Percentiles rank a stretch among this genome's conserved stretches.
phyloP scores from a whole-genome alignment of 2,797 vertebrate genomes.

The Sebastes iracundus region DNA sequence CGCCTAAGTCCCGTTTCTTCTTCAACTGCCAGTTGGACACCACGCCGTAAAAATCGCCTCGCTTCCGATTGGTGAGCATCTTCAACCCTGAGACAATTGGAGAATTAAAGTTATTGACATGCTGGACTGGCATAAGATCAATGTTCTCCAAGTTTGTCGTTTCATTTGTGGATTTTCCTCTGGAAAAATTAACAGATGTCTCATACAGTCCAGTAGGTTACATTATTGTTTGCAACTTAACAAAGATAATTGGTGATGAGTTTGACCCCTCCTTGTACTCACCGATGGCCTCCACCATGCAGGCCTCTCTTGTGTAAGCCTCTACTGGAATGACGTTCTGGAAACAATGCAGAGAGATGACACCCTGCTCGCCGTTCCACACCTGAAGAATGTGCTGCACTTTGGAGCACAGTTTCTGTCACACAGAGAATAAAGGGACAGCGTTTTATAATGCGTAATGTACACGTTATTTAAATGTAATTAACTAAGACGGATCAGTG shows the following conservation, averaged over 20 bases:
- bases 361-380: slow-evolving; percentile 85
- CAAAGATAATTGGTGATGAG: background rate
- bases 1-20: slow-evolving; percentile 82
- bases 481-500: background rate
- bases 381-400: slow-evolving; percentile 90
- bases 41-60: slow-evolving; percentile 88
- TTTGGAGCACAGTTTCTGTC: slow-evolving; percentile 87
- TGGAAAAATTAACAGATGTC: no score
- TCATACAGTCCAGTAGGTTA: background rate
- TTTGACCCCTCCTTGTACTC: slow-evolving; percentile 30
- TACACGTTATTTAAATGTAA: background rate
- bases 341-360: slow-evolving; percentile 93
- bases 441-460: background rate
- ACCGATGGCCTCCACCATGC: slow-evolving; percentile 94
- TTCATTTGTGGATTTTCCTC: background rate
- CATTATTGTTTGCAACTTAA: background rate
- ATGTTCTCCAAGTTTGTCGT: background rate
- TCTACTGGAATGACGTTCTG: slow-evolving; percentile 90
- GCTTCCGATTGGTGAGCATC: slow-evolving; percentile 91
- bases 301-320: slow-evolving; percentile 91
- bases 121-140: background rate
- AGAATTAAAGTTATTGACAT: background rate
- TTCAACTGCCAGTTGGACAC: slow-evolving; percentile 82
- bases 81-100: slow-evolving; percentile 82
- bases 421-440: background rate